These are phyloP conservation scores for Merops nubicus DNA, from an alignment of 2,113 vertebrate species.

Conservation along the genomic window DNA sequence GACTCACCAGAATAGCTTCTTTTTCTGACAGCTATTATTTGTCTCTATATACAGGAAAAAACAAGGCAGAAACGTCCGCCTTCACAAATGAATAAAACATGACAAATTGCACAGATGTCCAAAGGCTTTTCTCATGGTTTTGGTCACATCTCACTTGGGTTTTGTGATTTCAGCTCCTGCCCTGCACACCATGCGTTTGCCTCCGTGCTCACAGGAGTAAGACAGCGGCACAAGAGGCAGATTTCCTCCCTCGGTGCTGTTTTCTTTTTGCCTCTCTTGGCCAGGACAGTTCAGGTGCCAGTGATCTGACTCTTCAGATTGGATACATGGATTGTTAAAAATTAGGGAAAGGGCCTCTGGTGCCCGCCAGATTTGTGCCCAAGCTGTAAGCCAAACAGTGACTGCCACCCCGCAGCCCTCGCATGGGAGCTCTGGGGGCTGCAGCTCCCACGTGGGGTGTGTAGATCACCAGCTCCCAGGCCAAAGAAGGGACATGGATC, in stretches of 20 bases:
- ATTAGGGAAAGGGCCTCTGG: neutral
- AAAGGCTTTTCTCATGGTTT: neutral
- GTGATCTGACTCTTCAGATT: neutral
- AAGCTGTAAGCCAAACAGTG: neutral
- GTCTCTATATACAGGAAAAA: neutral
- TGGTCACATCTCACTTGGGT: neutral
- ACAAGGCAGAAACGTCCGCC: neutral
- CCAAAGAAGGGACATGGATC: neutral
- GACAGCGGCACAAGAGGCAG: neutral
- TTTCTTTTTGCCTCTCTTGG: neutral
- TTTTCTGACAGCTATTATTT: neutral
- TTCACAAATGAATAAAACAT: neutral
- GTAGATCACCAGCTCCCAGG: neutral
- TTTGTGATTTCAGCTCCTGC: neutral
- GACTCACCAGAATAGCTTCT: neutral
- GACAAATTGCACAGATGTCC: neutral
- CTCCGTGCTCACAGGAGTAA: neutral
- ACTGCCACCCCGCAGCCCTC: neutral
- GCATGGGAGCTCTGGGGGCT: neutral
- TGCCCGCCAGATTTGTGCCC: neutral
- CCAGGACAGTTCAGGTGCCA: neutral
- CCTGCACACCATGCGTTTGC: fast-evolving
- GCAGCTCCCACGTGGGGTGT: fast-evolving
- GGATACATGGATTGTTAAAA: neutral
- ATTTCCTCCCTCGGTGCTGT: fast-evolving